phyloP scores from a whole-genome alignment of 2,797 vertebrate species.

The Masticophis lateralis region DNA sequence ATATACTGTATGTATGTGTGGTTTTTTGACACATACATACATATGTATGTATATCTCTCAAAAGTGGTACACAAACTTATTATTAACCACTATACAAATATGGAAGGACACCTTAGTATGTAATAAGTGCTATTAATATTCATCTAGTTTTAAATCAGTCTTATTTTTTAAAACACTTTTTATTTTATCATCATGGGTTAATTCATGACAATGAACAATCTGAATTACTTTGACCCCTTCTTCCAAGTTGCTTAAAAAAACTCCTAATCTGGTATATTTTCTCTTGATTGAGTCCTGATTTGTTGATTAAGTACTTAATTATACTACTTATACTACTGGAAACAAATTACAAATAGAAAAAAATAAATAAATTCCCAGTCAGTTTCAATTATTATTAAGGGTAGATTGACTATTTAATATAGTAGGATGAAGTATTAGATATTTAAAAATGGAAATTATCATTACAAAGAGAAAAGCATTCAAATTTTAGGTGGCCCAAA shows the following conservation, averaged over 20 bases:
- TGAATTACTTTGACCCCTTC: background rate
- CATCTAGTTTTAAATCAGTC: background rate
- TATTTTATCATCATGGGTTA: background rate
- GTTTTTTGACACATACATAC: background rate
- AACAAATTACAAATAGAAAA: slow-evolving; percentile 58
- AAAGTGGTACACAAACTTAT: background rate
- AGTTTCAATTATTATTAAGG: background rate
- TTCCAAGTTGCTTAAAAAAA: background rate
- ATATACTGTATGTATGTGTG: background rate
- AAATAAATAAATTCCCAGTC: background rate
- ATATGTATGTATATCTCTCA: background rate
- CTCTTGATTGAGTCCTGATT: slow-evolving; percentile 45
- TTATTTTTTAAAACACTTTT: background rate
- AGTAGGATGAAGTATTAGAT: background rate
- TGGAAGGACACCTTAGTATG: background rate
- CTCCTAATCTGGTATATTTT: background rate
- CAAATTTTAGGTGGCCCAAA: slow-evolving; percentile 49
- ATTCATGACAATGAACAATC: background rate
- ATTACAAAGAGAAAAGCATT: slow-evolving; percentile 37
- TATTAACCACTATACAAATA: background rate
- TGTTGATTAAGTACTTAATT: slow-evolving; percentile 51
- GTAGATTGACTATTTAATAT: background rate
- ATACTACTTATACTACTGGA: slow-evolving; percentile 51
- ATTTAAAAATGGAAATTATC: slow-evolving; percentile 40
- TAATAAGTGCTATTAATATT: background rate